Evolutionary conservation across 2,113 vertebrate species (phyloP).

Genomic region (Tragulus kanchil): DNA sequence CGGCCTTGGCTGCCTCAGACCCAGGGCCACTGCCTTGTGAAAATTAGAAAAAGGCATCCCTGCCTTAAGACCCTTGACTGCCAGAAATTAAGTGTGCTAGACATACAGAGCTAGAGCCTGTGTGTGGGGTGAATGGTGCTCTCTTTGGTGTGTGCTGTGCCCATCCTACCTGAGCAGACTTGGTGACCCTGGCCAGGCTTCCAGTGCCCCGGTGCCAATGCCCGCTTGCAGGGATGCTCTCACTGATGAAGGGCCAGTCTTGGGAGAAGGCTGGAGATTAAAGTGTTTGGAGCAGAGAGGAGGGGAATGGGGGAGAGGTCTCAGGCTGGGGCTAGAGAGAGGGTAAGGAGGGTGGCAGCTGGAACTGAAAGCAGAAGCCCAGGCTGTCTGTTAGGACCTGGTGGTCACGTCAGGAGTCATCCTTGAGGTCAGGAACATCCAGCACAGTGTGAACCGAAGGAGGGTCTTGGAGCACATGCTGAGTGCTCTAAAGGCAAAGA

Average conservation of each 20-base stretch:
- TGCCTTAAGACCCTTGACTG: not conserved
- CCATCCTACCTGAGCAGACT: not conserved
- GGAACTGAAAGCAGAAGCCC: not conserved
- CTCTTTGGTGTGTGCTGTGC: not conserved
- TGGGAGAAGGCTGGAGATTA: not conserved
- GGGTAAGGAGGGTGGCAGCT: not conserved
- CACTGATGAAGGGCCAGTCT: not conserved
- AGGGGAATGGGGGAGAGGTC: not conserved
- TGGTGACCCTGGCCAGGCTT: not conserved
- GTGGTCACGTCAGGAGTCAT: not conserved
- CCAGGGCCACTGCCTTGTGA: not conserved
- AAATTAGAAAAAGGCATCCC: not conserved
- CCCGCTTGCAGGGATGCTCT: not conserved
- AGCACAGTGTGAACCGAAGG: not conserved
- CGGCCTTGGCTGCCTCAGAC: not conserved
- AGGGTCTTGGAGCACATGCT: not conserved
- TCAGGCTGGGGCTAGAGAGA: not conserved
- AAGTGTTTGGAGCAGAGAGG: not conserved
- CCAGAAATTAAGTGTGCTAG: not conserved
- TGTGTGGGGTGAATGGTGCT: not conserved
- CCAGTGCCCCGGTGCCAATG: rapidly evolving
- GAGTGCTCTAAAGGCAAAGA: not conserved
- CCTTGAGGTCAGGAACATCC: too few relatives aligned
- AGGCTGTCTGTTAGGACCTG: not conserved
- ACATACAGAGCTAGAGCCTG: rapidly evolving